These are phyloP conservation scores for Nomada hirtipes DNA, from an alignment of 2,888 invertebrate genomes.

Conservation along the genomic window DNA sequence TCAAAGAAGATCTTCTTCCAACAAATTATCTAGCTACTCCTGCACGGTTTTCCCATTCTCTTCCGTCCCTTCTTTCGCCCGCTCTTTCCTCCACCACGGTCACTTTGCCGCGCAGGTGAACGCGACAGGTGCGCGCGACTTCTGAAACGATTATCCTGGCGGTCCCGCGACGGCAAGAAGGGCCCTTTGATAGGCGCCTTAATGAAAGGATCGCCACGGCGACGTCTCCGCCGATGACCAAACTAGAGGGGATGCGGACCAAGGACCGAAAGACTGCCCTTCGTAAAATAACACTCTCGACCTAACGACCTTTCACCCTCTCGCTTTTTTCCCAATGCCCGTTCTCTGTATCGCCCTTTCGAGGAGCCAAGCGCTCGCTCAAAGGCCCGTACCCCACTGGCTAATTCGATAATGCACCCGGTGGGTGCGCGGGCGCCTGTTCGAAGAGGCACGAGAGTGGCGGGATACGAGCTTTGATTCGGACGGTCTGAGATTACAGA, in stretches of 20 bases:
- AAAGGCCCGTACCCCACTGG: slow-evolving; percentile 64
- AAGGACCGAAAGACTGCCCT: slow-evolving; percentile 40
- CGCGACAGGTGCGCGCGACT: slow-evolving; percentile 6
- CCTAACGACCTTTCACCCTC: slow-evolving; percentile 58
- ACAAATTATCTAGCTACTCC: neutral
- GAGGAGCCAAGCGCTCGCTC: slow-evolving; percentile 47
- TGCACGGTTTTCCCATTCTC: too few species aligned
- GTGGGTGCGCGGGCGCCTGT: neutral
- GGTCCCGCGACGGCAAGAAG: slow-evolving; percentile 21
- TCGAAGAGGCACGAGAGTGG: neutral
- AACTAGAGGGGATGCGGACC: slow-evolving; percentile 33
- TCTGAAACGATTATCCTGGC: slow-evolving; percentile 54
- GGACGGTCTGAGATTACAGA: slow-evolving; percentile 75
- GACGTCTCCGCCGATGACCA: slow-evolving; percentile 46
- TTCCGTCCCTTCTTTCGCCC: neutral
- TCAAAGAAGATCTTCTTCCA: neutral
- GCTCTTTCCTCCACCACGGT: slow-evolving; percentile 12
- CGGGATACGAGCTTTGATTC: slow-evolving; percentile 74
- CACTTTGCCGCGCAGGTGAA: slow-evolving; percentile 24
- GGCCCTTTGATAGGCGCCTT: slow-evolving; percentile 62
- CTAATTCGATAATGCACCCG: slow-evolving; percentile 73
- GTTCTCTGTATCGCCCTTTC: slow-evolving; percentile 45
- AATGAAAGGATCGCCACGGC: slow-evolving; percentile 64
- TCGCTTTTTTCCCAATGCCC: slow-evolving; percentile 3
- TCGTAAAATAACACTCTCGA: slow-evolving; percentile 67